These are phyloP conservation scores for Sorex araneus DNA, from an alignment of 2,113 vertebrate species.

Conservation along the genomic window DNA sequence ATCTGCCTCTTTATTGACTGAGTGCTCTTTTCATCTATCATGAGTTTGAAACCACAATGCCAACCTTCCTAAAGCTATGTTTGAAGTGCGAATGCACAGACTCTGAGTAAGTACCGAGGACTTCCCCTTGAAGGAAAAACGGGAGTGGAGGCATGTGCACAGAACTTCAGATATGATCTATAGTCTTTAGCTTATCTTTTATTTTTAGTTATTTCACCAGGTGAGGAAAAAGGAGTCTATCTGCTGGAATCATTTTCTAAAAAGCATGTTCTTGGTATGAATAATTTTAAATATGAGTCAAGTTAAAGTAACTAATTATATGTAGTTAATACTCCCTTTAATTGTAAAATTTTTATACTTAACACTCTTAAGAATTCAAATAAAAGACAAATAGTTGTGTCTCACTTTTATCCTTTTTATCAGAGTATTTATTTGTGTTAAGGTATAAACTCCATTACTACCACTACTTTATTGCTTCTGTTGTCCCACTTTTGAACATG, in stretches of 20 bases:
- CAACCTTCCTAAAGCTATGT: background rate
- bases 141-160: background rate
- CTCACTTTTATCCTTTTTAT: background rate
- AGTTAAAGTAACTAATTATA: background rate
- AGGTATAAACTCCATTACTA: background rate
- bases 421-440: slow-evolving; percentile 30
- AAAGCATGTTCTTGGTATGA: background rate
- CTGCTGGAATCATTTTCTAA: background rate
- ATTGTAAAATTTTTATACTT: slow-evolving; percentile 46
- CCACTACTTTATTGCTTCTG: background rate
- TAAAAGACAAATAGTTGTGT: background rate
- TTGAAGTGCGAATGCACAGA: background rate
- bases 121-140: too few species aligned
- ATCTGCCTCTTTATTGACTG: background rate
- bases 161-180: background rate
- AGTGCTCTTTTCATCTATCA: background rate
- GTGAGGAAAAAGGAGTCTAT: background rate
- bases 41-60: background rate
- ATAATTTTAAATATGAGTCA: background rate
- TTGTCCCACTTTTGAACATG: background rate
- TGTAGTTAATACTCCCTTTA: background rate
- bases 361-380: background rate
- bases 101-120: background rate
- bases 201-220: slow-evolving; percentile 24
- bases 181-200: background rate